phyloP scores from a whole-genome alignment of 2,888 invertebrate genomes.

The Argyra leucocephala region DNA sequence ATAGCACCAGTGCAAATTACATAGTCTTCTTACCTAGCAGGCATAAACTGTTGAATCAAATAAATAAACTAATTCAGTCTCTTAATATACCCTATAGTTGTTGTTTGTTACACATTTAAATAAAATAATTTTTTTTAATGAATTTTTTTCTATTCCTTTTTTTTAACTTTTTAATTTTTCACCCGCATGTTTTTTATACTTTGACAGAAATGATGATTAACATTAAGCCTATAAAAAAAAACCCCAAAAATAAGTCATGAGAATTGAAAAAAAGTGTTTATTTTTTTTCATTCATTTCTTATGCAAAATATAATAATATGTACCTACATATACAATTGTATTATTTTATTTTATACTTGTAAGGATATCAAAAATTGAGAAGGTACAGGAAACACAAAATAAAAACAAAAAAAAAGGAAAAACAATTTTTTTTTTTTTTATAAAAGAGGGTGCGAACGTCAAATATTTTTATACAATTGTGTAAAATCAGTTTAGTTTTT shows the following conservation, averaged over 20 bases:
- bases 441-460: not conserved
- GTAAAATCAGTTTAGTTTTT: slow-evolving; percentile 6
- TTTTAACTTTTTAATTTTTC: not conserved
- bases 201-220: not conserved
- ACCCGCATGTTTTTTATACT: not conserved
- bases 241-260: not conserved
- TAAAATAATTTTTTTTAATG: too few relatives aligned
- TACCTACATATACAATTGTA: too few relatives aligned
- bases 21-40: too few relatives aligned
- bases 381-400: not conserved
- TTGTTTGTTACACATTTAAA: too few relatives aligned
- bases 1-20: too few relatives aligned
- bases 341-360: too few relatives aligned
- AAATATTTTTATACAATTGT: not conserved
- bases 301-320: not conserved
- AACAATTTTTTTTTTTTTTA: not conserved
- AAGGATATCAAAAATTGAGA: too few relatives aligned
- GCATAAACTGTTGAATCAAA: too few relatives aligned
- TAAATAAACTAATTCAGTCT: too few relatives aligned
- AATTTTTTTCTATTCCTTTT: too few relatives aligned
- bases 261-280: not conserved
- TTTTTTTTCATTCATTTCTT: not conserved
- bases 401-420: not conserved
- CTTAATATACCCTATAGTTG: too few relatives aligned
- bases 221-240: not conserved